These are phyloP conservation scores for Elgaria multicarinata DNA, from an alignment of 2,113 vertebrate species.

Conservation along the genomic window DNA sequence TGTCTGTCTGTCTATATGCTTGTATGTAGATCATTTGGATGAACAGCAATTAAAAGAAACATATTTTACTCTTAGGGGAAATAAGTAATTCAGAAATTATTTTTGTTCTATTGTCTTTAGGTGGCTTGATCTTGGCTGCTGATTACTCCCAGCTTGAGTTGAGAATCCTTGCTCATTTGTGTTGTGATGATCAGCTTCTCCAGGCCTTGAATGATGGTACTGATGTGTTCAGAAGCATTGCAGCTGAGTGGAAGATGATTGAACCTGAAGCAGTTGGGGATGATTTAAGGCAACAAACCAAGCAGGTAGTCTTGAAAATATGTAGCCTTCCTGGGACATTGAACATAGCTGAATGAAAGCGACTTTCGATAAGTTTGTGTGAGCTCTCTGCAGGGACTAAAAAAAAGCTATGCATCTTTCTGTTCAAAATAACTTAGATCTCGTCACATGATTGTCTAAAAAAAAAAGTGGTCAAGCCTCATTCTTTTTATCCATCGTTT, in stretches of 20 bases:
- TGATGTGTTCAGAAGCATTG: constrained; percentile 94
- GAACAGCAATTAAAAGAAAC: neutral
- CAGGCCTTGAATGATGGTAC: constrained; percentile 87
- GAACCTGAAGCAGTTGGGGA: constrained; percentile 84
- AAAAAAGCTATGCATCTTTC: neutral
- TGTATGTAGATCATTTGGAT: neutral
- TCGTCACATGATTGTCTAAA: neutral
- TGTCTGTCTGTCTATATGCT: too few relatives aligned
- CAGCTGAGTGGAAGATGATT: constrained; percentile 94
- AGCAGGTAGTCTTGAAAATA: constrained; percentile 84
- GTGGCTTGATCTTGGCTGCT: constrained; percentile 92
- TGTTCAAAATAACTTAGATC: neutral
- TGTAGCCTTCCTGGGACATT: neutral
- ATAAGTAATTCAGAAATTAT: neutral
- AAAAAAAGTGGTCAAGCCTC: neutral
- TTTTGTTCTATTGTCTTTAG: constrained; percentile 68
- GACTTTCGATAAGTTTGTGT: neutral
- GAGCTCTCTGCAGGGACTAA: neutral
- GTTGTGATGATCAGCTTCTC: constrained; percentile 84
- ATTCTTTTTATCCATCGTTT: neutral
- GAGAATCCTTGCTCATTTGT: constrained; percentile 94
- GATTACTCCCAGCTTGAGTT: constrained; percentile 97
- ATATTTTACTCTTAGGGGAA: neutral
- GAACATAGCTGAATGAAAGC: neutral
- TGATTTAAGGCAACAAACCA: constrained; percentile 90